A percentile compares a stretch with the other conserved stretches of the same genome.
phyloP scores from a whole-genome alignment of 2,113 vertebrate genomes.

The Campylomormyrus numenius region DNA sequence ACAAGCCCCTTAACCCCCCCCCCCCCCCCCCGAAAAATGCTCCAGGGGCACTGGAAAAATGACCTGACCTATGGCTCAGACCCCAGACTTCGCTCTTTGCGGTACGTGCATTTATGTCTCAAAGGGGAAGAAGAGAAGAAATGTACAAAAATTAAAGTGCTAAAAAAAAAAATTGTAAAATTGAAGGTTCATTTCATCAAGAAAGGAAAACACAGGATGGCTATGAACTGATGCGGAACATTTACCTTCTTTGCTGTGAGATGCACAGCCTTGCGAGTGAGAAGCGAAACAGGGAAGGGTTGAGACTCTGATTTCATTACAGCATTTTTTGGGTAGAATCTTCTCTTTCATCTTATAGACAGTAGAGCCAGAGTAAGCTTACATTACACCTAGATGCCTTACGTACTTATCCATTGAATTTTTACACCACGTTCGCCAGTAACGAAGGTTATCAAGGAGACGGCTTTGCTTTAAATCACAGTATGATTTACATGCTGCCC shows the following conservation, averaged over 20 bases:
- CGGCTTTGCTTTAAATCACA: background rate
- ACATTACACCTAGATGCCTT: background rate
- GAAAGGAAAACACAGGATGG: background rate
- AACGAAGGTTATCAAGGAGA: background rate
- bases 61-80: background rate
- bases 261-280: background rate
- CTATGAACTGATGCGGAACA: background rate
- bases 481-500: slow-evolving; percentile 3
- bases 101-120: background rate
- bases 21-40: background rate
- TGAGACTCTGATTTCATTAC: background rate
- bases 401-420: background rate
- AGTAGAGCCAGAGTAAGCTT: background rate
- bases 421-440: background rate
- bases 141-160: background rate
- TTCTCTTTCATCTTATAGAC: background rate
- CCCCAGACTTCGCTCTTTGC: background rate
- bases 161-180: too few species aligned
- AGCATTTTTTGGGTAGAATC: background rate
- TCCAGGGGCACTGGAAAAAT: background rate
- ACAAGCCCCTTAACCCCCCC: background rate
- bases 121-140: background rate
- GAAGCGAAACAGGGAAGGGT: background rate
- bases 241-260: background rate
- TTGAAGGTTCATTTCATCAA: background rate